These are phyloP conservation scores for Morphnarchus princeps DNA, from an alignment of 2,113 vertebrate genomes.

Conservation along the genomic window DNA sequence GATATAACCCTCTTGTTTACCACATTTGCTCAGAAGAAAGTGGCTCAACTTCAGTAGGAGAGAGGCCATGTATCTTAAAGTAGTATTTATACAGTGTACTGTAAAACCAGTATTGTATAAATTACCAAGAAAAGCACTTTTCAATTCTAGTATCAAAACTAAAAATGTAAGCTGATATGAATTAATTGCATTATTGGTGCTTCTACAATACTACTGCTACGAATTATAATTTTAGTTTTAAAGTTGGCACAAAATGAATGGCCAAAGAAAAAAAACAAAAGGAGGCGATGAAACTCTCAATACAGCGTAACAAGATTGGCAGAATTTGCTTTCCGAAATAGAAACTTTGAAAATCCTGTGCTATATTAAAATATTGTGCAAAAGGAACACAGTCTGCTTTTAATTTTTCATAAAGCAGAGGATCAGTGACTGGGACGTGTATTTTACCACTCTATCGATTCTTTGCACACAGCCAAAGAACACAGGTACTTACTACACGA, in stretches of 20 bases:
- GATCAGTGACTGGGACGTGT: accelerated
- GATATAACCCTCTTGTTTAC: neutral
- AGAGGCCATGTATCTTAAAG: neutral
- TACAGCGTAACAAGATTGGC: neutral
- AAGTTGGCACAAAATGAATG: neutral
- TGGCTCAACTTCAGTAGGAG: neutral
- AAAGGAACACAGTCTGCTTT: neutral
- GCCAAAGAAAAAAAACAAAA: neutral
- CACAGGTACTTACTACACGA: constrained; percentile 84
- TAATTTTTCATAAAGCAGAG: neutral
- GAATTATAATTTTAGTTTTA: neutral
- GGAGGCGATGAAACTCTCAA: neutral
- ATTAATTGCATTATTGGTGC: neutral
- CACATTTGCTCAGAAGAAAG: neutral
- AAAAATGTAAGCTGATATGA: neutral
- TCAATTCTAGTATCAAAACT: neutral
- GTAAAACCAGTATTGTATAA: neutral
- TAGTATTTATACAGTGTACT: neutral
- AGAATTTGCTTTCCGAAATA: neutral
- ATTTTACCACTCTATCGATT: neutral
- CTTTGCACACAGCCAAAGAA: accelerated
- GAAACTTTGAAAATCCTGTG: neutral
- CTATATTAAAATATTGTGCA: neutral
- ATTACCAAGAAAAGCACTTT: neutral
- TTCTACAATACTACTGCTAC: neutral